Conservation (phyloP, 2,888 invertebrate species). For the Drosophila birchii region DNA sequence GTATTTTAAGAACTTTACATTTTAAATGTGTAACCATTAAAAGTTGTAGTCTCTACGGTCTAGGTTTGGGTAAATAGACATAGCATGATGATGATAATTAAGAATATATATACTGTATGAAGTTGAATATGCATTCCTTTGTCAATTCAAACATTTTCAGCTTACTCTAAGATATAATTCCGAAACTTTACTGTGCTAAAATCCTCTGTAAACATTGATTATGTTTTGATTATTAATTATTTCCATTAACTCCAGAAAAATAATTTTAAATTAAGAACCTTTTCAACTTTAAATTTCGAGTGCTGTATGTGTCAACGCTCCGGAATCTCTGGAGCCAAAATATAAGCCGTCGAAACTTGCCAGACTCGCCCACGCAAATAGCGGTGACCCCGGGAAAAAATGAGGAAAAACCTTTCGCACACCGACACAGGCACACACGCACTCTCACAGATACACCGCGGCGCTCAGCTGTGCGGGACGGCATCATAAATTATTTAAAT, state of each 20-base stretch:
- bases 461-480: constrained; percentile 62
- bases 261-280: constrained; percentile 45
- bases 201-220: neutral
- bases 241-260: neutral
- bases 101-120: neutral
- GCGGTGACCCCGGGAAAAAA: constrained; percentile 42
- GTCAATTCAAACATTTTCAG: neutral
- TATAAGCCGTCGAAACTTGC: constrained; percentile 44
- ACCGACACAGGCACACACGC: constrained; percentile 10
- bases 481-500: constrained; percentile 79
- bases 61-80: neutral
- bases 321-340: constrained; percentile 21
- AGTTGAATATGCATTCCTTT: too few relatives aligned
- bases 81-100: neutral
- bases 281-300: constrained; percentile 25
- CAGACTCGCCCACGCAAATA: constrained; percentile 62
- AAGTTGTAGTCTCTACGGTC: neutral
- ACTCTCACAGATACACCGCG: constrained; percentile 14
- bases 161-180: neutral
- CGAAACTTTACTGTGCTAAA: neutral
- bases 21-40: constrained; percentile 26
- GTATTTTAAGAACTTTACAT: constrained; percentile 47
- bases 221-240: neutral
- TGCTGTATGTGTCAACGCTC: constrained; percentile 21
- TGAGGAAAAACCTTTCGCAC: constrained; percentile 31